Evolutionary conservation across 2,888 invertebrate genomes (phyloP), one percentile per base, ranked within the genome.

Genomic region (Antheraea assamensis): DNA sequence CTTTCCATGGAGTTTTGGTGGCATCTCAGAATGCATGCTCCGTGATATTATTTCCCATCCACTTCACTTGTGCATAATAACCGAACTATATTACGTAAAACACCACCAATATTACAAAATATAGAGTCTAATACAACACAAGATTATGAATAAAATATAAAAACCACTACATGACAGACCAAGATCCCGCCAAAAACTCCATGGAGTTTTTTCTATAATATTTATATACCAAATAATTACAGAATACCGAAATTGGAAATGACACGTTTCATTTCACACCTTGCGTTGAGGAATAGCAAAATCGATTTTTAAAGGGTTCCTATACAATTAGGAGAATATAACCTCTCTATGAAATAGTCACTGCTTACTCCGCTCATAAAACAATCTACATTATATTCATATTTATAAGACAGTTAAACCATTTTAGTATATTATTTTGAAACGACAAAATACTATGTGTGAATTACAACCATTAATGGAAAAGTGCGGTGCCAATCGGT

Each of bases 401-500:
- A 81, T 79, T 85, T 83, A 82, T 76, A 83, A 81, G 83, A 83
- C 76, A 77, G 64, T 79, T 78, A 35, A 68, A 76, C 75, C 78
- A 77, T 30, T 64, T 78, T 77, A 79, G 79, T 79, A 82, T 81
- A 83, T 82, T 80, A 81, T 85, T 76, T 85, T 80, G 80, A 81
- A 82, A 80, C 80, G 82, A 81, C 85, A 85, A 81, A 85, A 91
- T 92, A 89, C 90, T 89, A 42, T 42, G 91, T 89, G 92, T 90
- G 86, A 77, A 88, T 89, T n/a, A 92, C 88, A 91, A 86, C 89
- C 83, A 83, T 81, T 82, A 87, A 84, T 90, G 87, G 83, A 86
- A 87, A 90, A 88, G 92, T 92, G 93, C 92, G 82, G 89, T 92
- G 92, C 92, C 90, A 91, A 89, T 89, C 78, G 81, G 7, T 83